Percentiles rank a stretch among this genome's conserved stretches.
Evolutionary conservation across 2,797 vertebrate genomes (phyloP).

Genomic region (Arrhamphus sclerolepis): DNA sequence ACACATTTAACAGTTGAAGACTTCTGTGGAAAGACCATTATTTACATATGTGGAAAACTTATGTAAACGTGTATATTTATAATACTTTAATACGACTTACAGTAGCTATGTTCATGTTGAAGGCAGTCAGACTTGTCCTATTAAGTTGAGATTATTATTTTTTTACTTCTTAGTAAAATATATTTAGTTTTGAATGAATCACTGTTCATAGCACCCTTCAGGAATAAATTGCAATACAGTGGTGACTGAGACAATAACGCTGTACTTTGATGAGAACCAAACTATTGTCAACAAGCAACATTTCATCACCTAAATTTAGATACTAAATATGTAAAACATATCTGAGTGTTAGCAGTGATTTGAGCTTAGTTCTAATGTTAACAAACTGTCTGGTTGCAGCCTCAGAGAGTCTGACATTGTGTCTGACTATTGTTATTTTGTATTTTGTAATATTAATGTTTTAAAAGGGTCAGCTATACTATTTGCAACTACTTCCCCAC

Average conservation of each 20-base stretch:
- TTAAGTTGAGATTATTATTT: background rate
- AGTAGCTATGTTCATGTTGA: no score
- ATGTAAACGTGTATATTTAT: no score
- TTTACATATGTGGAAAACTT: no score
- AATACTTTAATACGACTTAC: no score
- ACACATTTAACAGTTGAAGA: no score
- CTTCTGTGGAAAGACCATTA: no score
- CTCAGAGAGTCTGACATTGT: no score
- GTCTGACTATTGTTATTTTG: no score
- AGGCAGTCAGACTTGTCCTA: no score
- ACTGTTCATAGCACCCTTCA: background rate
- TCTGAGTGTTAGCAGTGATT: no score
- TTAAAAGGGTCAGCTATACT: background rate
- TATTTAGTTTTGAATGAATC: background rate
- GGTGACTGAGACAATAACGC: background rate
- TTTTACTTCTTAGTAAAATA: background rate
- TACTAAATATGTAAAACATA: background rate
- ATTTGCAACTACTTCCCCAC: constrained; percentile 2
- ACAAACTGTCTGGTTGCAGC: background rate
- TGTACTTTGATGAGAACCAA: background rate
- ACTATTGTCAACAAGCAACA: background rate
- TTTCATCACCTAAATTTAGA: background rate
- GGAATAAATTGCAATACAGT: background rate
- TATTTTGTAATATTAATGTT: background rate
- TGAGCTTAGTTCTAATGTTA: no score